phyloP scores from a whole-genome alignment of 2,888 invertebrate species.

The Resseliella maxima region DNA sequence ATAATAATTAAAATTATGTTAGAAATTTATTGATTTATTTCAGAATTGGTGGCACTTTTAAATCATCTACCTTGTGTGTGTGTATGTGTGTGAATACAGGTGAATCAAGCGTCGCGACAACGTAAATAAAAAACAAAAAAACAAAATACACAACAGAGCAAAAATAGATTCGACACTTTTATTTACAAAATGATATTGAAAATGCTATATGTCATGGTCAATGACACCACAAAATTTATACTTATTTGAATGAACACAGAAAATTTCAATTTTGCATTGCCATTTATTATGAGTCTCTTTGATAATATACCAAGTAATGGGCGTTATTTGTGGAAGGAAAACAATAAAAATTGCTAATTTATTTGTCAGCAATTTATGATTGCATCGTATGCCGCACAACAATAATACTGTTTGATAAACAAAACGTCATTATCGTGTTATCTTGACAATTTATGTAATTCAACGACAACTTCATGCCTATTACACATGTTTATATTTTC shows the following conservation, averaged over 20 bases:
- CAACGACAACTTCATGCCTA: background rate
- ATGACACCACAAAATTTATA: background rate
- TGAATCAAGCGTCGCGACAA: background rate
- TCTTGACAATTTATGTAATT: background rate
- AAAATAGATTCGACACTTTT: background rate
- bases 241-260: background rate
- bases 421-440: background rate
- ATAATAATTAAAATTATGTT: background rate
- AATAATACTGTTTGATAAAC: background rate
- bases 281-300: background rate
- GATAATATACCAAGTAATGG: background rate
- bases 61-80: conserved; percentile 4
- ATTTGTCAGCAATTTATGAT: background rate
- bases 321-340: background rate
- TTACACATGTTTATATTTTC: background rate
- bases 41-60: background rate
- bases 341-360: background rate
- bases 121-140: background rate
- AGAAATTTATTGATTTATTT: background rate
- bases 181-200: conserved; percentile 16
- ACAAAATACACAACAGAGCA: background rate
- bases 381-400: too few species aligned
- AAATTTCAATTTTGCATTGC: too few species aligned
- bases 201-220: background rate
- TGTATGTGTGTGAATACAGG: too few species aligned